These are phyloP conservation scores for Crotalus horridus DNA, from an alignment of 2,113 vertebrate genomes.

Conservation along the genomic window DNA sequence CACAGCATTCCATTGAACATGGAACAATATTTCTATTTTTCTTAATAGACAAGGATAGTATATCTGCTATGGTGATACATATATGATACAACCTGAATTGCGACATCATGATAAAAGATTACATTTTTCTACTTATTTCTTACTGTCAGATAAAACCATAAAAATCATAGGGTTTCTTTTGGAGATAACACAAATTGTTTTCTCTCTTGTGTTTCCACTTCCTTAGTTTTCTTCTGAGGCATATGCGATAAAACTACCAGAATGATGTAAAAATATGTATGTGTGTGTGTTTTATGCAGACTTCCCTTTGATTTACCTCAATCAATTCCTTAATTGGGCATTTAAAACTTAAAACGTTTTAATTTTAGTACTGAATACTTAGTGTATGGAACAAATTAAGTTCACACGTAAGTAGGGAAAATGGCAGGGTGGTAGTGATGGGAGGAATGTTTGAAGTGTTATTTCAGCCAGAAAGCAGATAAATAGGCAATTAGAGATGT, in stretches of 20 bases:
- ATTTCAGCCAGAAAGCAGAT: not conserved
- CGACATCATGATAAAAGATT: not conserved
- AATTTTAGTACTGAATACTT: not conserved
- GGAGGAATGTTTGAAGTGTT: not conserved
- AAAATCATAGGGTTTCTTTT: not conserved
- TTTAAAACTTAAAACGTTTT: not conserved
- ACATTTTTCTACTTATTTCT: not conserved
- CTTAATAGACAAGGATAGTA: not conserved
- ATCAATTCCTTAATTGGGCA: not conserved
- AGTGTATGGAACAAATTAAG: not conserved
- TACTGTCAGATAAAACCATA: not conserved
- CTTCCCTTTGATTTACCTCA: fast-evolving
- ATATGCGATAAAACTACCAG: not conserved
- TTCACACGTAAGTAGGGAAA: not conserved
- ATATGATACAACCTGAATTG: not conserved
- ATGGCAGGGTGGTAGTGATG: not conserved
- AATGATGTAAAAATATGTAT: not conserved
- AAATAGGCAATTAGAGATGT: not conserved
- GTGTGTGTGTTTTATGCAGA: not conserved
- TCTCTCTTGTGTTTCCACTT: not conserved
- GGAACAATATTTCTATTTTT: not conserved
- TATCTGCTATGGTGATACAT: not conserved
- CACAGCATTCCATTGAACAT: not conserved
- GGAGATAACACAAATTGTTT: not conserved
- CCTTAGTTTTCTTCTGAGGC: not conserved